Base-by-base conservation (phyloP, 2,113 vertebrate species). In the Bothrops jararaca region DNA sequence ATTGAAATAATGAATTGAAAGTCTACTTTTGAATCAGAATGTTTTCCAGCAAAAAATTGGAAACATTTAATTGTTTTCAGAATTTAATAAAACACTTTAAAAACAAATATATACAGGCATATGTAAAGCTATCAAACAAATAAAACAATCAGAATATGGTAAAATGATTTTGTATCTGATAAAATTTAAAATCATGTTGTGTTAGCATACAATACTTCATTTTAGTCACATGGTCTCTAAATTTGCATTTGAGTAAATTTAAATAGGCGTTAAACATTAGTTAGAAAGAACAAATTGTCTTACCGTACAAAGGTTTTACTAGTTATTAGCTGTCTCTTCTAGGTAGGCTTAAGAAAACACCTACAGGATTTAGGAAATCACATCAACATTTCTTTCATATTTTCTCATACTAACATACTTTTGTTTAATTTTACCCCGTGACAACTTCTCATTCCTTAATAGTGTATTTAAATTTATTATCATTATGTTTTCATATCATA, bases 281-380 rank as follows among this genome's bases (percentile, higher is more conserved):
- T 26, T 92, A 95, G 93, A 80, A 95, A 94, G 95, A 96, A 94
- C 93, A 96, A 92, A 64, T 95, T 95, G 94, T 96, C 96, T 95
- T 96, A 56, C 94, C 90, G 95, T 94, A 94, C 89, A 93, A 95
- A 95, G 88, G 60, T 74, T 87, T 95, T 93, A 53, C 86, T 57
- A 94, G 86, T 93, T 95, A 97, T 96, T 95, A 93, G 93, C 29
- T 91, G 93, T 89, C 85, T 96, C 74, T 97, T 95, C 57, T 94
- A 92, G 86, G 89, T 58, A 50, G 93, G 26, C 9, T 48, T 95
- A 94, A 95, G 91, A 94, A 74, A 93, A 93, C 91, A 94, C 94
- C 92, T 86, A 95, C 94, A 90, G 13, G 80, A 85, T 12, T 87
- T 80, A 48, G 90, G 88, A 88, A 93, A 90, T 93, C 93, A 53